phyloP scores from a whole-genome alignment of 2,888 invertebrate species.

The Crioceris asparagi region DNA sequence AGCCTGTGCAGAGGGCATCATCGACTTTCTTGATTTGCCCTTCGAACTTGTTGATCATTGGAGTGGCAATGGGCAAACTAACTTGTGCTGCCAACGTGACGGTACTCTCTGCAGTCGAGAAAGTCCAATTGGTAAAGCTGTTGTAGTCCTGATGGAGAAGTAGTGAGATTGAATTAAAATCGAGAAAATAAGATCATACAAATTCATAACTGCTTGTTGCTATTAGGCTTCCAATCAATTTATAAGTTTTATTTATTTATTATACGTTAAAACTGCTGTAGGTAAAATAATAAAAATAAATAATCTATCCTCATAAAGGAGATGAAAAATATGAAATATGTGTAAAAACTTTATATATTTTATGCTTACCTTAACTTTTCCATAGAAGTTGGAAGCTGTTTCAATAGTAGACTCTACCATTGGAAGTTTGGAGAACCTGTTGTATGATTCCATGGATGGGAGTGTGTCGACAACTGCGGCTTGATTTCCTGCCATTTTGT shows the following conservation, averaged over 20 bases:
- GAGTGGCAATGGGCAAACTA: conserved; percentile 41
- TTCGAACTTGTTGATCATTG: conserved; percentile 43
- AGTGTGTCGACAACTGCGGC: conserved; percentile 11
- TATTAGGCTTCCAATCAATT: no score
- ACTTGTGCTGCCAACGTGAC: conserved; percentile 42
- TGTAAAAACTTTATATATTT: no score
- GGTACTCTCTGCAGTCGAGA: conserved; percentile 45
- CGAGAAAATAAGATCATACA: no score
- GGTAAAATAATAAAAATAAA: no score
- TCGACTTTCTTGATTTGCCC: conserved; percentile 45
- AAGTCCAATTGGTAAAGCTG: conserved; percentile 44
- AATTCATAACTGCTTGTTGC: no score
- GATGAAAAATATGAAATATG: no score
- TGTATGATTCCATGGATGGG: conserved; percentile 43
- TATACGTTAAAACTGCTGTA: no score
- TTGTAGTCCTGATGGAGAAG: conserved; percentile 39
- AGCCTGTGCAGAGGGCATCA: conserved; percentile 43
- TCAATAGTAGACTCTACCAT: conserved; percentile 47
- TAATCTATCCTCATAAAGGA: no score
- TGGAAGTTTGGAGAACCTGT: conserved; percentile 45
- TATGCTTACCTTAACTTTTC: conserved; percentile 47
- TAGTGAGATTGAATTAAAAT: no score
- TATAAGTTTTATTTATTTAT: no score
- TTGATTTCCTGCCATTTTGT: conserved; percentile 19
- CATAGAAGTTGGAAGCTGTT: conserved; percentile 46